Conservation (phyloP, 1,140 invertebrate genomes). For the Zeugodacus cucurbitae region DNA sequence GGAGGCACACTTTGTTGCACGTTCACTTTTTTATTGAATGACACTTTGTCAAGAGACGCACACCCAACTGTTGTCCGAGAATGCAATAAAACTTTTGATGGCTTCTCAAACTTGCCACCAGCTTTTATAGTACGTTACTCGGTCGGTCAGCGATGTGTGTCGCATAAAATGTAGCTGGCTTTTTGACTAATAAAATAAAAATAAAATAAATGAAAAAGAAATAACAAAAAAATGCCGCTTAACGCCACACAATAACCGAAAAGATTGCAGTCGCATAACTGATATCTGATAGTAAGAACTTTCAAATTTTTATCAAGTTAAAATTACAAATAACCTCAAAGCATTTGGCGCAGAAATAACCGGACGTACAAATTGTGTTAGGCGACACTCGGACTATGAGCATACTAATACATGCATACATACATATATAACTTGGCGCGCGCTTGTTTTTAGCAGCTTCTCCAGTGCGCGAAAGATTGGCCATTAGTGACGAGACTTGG, state of each 20-base stretch:
- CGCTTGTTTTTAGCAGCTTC: background rate
- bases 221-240: background rate
- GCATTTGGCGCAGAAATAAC: conserved; percentile 18
- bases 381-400: background rate
- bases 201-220: background rate
- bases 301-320: conserved; percentile 27
- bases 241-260: background rate
- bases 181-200: background rate
- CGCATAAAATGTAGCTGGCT: background rate
- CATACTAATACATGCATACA: background rate
- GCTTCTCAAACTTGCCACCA: conserved; percentile 38
- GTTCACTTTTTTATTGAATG: conserved; percentile 2
- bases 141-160: background rate
- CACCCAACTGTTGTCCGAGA: conserved; percentile 43
- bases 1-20: conserved; percentile 36
- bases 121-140: conserved; percentile 40
- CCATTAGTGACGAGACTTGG: background rate
- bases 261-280: background rate
- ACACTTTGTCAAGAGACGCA: conserved; percentile 33
- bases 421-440: background rate
- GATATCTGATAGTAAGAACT: conserved; percentile 23
- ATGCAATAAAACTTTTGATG: conserved; percentile 46
- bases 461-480: background rate
- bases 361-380: background rate
- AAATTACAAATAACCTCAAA: conserved; percentile 25